phyloP scores from a whole-genome alignment of 2,113 vertebrate species.

The Poeciliopsis occidentalis region DNA sequence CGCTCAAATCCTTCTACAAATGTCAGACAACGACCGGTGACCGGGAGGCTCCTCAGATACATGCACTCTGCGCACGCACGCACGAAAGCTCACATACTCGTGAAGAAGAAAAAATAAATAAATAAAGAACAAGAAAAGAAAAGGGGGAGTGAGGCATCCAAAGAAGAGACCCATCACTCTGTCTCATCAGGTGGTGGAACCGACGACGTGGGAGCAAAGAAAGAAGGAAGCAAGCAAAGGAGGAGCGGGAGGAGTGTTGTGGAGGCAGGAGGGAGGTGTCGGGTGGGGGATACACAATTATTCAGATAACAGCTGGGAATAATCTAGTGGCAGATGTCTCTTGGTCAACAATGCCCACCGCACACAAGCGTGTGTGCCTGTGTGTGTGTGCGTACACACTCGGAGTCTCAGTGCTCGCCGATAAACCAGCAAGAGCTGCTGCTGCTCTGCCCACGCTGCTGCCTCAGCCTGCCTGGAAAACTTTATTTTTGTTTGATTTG shows the following conservation, averaged over 20 bases:
- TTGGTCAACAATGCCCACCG: constrained; percentile 83
- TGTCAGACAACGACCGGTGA: constrained; percentile 73
- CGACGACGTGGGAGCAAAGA: constrained; percentile 49
- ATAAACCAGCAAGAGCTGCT: constrained; percentile 20
- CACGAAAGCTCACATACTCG: constrained; percentile 32
- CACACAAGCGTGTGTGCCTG: constrained; percentile 53
- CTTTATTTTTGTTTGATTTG: not conserved
- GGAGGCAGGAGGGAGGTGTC: constrained; percentile 12
- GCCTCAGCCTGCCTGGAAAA: constrained; percentile 9
- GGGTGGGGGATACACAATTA: constrained; percentile 80
- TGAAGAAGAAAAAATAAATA: constrained; percentile 30
- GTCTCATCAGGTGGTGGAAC: constrained; percentile 52
- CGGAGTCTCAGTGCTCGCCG: constrained; percentile 49
- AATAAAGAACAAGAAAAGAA: constrained; percentile 6
- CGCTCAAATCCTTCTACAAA: constrained; percentile 70
- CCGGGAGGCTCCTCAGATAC: constrained; percentile 29
- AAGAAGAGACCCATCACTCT: constrained; percentile 54
- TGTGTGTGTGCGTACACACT: constrained; percentile 39
- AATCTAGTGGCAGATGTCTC: constrained; percentile 85
- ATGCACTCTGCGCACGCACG: constrained; percentile 10
- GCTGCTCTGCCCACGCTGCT: constrained; percentile 17
- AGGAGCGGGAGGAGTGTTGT: constrained; percentile 36
- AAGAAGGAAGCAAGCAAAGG: constrained; percentile 35
- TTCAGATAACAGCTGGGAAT: constrained; percentile 86
- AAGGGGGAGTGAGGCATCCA: constrained; percentile 28